These are phyloP conservation scores for Diaperis boleti DNA, from an alignment of 2,888 invertebrate species.

Conservation along the genomic window DNA sequence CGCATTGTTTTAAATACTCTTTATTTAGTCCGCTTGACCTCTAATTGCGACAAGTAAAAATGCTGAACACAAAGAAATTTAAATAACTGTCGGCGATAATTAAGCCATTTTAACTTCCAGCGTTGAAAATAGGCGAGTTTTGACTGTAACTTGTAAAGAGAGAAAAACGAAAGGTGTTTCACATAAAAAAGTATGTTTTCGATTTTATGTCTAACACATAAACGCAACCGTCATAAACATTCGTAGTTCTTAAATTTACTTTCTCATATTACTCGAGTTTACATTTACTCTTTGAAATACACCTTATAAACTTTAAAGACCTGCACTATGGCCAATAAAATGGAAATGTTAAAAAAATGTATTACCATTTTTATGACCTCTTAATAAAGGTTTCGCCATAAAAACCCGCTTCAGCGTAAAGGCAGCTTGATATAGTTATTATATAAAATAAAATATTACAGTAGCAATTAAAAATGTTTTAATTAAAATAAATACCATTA, in stretches of 20 bases:
- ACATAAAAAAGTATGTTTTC: neutral
- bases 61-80: slow-evolving; percentile 39
- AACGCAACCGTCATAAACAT: neutral
- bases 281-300: slow-evolving; percentile 9
- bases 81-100: slow-evolving; percentile 27
- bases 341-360: slow-evolving; percentile 16
- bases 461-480: slow-evolving; percentile 15
- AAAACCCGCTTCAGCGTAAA: slow-evolving; percentile 19
- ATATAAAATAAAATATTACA: slow-evolving; percentile 11
- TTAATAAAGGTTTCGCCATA: slow-evolving; percentile 22
- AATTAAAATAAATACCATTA: slow-evolving; percentile 1
- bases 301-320: slow-evolving; percentile 16
- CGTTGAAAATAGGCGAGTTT: neutral
- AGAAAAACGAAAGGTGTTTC: neutral
- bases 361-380: slow-evolving; percentile 32
- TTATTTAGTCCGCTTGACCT: slow-evolving; percentile 28
- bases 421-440: slow-evolving; percentile 24
- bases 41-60: slow-evolving; percentile 32
- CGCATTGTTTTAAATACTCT: slow-evolving; percentile 39
- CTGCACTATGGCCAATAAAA: slow-evolving; percentile 17
- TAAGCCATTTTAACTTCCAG: slow-evolving; percentile 1
- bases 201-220: neutral
- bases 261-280: neutral
- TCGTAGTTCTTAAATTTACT: neutral
- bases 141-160: neutral